Base-by-base conservation (phyloP, 2,113 vertebrate species). In the Daboia siamensis region DNA sequence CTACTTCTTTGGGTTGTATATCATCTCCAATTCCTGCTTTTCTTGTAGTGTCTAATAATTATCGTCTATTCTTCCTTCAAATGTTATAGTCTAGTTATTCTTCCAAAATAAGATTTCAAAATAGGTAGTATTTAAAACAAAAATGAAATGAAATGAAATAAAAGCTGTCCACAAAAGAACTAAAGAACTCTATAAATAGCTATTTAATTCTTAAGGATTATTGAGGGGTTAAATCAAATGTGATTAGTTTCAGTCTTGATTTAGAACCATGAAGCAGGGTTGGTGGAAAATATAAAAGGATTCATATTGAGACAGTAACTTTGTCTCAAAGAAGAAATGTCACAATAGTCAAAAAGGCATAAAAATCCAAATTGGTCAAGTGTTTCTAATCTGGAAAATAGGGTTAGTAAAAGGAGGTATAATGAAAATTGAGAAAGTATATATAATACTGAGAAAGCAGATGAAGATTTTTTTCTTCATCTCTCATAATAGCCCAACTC, bases 221-320 rank as follows among this genome's bases (percentile, higher is more conserved):
- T 55, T 46, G 59, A 56, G 26, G 80, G 39, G 48, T 48, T 56
- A 86, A 59, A 44, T 84, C 24, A 24, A 85, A 54, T 20, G n/a
- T 48, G 52, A 91, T 57, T 56, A 29, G 20, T 88, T 9, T 59
- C 24, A 91, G 10, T 0, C 57, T 56, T 6, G 86, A 93, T 94
- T 95, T 89, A 51, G n/a, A 94, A 91, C 39, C 55, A 94, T 44
- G 0, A 91, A 17, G 3, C 54, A 92, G 90, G 91, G 91, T 54
- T 8, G 80, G 92, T 11, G 21, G 90, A 95, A 17, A 29, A 15
- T 52, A 23, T 15, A 86, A 89, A 46, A 80, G 46, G 52, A 84
- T 17, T 88, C 29, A 21, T 55, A 39, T 10, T 57, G 54, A 56
- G 21, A 23, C 33, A 88, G n/a, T 57, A 33, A 88, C 51, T 39